Evolutionary conservation across 1,140 invertebrate genomes (phyloP), one percentile per base, ranked within the genome.

Genomic region (Tetramorium simillimum): DNA sequence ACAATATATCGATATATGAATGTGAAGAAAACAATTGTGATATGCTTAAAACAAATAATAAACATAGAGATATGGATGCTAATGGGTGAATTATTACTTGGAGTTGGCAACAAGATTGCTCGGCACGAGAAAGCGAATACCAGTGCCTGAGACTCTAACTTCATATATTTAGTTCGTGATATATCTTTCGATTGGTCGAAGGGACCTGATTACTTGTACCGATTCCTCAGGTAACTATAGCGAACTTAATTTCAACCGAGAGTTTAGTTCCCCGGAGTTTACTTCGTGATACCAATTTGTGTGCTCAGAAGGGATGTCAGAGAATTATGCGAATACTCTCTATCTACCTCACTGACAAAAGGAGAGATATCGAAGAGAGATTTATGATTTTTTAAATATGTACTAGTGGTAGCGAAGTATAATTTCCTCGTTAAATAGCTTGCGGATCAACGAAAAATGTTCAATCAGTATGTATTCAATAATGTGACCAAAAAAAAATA

Each of bases 221-320:
- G 53, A 73, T 84, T 82, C 67, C 80, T 82, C 37, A 37, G 49
- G 69, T 73, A 62, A 84, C 69, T 84, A 84, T 49, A 75, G 18
- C 6, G 53, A 72, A 84, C 40, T 84, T 84, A 84, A 84, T 60
- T 75, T 84, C 80, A 73, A 60, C 24, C 28, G 53, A 37, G 33
- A 84, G 69, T 84, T 14, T 24, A 82, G 51, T 70, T 73, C 37
- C 1, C 7, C 4, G 24, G 24, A 84, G 80, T 84, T 84, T 84
- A 75, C 24, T n/a, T 60, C 40, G 53, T 49, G 43, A 73, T 75
- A 75, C 2, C 78, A 82, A 53, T 82, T 73, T 37, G 40, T 60
- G 37, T 46, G 18, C 40, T 53, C n/a, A 21, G 40, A 60, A 60
- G 46, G 12, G 53, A 84, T 84, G 53, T 60, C 9, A 62, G n/a